Conservation (phyloP, 2,113 vertebrate genomes). For the Corydoras sp. region DNA sequence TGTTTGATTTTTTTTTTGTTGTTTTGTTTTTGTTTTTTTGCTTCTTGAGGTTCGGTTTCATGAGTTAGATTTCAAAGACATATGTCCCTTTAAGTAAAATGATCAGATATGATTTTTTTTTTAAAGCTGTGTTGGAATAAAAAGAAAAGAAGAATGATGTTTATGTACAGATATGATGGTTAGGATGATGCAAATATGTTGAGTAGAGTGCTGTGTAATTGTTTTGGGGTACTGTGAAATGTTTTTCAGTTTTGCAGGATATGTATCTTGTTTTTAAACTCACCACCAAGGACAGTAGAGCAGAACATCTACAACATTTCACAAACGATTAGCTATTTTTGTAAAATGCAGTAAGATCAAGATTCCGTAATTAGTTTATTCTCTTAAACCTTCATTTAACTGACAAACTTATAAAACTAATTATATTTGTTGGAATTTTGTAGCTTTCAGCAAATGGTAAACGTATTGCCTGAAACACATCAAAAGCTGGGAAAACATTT, state of each 20-base stretch:
- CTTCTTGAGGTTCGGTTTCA: not conserved
- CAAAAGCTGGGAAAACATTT: no score
- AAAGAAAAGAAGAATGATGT: constrained; percentile 14
- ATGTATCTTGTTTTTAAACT: constrained; percentile 18
- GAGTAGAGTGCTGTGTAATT: constrained; percentile 51
- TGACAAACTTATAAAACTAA: no score
- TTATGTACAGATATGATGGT: constrained; percentile 40
- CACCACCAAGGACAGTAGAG: constrained; percentile 46
- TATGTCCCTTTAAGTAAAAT: constrained; percentile 51
- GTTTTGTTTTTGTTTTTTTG: no score
- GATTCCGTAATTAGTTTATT: no score
- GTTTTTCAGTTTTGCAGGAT: constrained; percentile 4
- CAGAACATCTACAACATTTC: not conserved
- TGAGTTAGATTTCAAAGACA: constrained; percentile 40
- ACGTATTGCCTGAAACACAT: no score
- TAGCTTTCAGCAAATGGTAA: no score
- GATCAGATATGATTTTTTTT: constrained; percentile 40
- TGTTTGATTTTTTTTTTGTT: no score
- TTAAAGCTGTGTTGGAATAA: constrained; percentile 54
- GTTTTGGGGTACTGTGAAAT: constrained; percentile 23
- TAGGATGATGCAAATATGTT: constrained; percentile 40
- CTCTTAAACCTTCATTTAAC: no score
- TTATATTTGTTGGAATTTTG: no score
- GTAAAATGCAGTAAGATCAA: not conserved
- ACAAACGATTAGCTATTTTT: no score